A percentile compares a stretch with the other conserved stretches of the same genome.
Evolutionary conservation across 1,140 invertebrate species (phyloP).

Genomic region (Pemphigus obesinymphae): DNA sequence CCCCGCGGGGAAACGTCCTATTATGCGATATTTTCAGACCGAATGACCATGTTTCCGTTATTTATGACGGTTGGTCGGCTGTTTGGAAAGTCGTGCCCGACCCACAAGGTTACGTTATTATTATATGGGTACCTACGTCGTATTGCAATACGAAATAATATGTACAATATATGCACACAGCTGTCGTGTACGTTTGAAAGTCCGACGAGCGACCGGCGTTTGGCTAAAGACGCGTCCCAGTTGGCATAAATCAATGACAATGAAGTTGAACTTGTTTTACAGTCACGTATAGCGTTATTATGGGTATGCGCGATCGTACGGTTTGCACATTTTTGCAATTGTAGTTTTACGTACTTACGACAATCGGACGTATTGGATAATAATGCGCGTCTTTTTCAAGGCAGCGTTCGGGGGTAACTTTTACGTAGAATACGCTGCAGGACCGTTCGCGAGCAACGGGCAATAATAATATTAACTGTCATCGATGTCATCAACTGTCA

Average conservation of each 20-base stretch:
- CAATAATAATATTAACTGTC: too few species aligned
- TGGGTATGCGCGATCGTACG: too few species aligned
- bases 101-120: too few species aligned
- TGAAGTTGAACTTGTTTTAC: slow-evolving; percentile 6
- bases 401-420: not conserved
- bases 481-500: too few species aligned
- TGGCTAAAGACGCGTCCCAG: not conserved
- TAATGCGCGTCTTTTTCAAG: not conserved
- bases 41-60: not conserved
- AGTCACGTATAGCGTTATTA: slow-evolving; percentile 7
- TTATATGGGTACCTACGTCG: too few species aligned
- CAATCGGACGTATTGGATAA: not conserved
- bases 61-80: not conserved
- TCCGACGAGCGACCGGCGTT: not conserved
- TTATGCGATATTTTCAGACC: not conserved
- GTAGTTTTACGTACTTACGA: not conserved
- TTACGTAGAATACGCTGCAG: not conserved
- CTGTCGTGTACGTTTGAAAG: slow-evolving; percentile 17
- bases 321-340: slow-evolving; percentile 10
- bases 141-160: too few species aligned
- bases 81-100: slow-evolving; percentile 12
- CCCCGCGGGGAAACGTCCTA: not conserved
- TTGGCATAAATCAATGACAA: not conserved
- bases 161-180: too few species aligned
- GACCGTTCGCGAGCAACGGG: not conserved